Evolutionary conservation across 2,797 vertebrate genomes (phyloP), one percentile per base, ranked within the genome.

Genomic region (Lateolabrax maculatus): DNA sequence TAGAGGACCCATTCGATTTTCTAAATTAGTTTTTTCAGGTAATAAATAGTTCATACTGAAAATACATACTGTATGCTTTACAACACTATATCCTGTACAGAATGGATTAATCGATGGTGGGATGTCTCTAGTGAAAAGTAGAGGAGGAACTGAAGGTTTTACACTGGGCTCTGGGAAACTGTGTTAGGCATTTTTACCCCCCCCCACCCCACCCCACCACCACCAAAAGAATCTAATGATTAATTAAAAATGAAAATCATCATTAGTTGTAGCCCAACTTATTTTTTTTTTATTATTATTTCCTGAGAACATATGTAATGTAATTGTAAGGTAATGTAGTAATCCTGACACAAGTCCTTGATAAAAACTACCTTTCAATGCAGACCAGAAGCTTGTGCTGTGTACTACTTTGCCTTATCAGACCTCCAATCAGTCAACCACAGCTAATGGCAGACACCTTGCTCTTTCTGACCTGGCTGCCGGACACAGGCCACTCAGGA

Each of bases 401-500:
- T 58, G 31, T 11, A 62, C 12, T 25, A 55, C 63, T 77, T 62
- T 56, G 62, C 71, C 39, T 60, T 31, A 69, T 78, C 31, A 68
- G 75, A 85, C 84, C 85, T 86, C 55, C 57, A 53, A 77, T 83
- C 84, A 67, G 48, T 85, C 79, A 78, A 36, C 74, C 72, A 0
- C 56, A 34, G 76, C 79, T 88, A 85, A 86, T 71, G 55, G 79
- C 60, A 3, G 58, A 70, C 84, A 31, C 56, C 1, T 7, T 51
- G 82, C 52, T 73, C 80, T 64, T 12, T 71, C 29, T 65, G 81
- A 71, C 83, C 81, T 7, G 67, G 73, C 88, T 72, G 81, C 83
- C 1, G 76, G 87, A 78, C 87, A 70, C 34, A 25, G 86, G 83
- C 69, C 86, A 75, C 84, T 82, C 68, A 63, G 71, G 83, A 86